Conservation (phyloP, 2,113 vertebrate species). For the Archilochus colubris region DNA sequence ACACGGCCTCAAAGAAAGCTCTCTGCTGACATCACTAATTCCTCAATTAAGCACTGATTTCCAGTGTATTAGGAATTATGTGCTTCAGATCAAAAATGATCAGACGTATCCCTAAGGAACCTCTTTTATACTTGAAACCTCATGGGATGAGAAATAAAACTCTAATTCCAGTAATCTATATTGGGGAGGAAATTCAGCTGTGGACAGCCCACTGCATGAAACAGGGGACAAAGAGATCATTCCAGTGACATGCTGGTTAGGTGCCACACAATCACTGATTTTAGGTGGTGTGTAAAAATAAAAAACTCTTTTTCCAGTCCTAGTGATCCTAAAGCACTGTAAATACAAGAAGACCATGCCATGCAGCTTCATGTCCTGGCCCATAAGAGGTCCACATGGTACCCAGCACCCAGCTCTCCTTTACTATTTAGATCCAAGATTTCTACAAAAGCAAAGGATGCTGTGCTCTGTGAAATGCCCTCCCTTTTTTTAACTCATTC, state of each 20-base stretch:
- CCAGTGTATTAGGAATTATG: neutral
- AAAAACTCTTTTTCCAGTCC: neutral
- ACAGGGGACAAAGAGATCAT: neutral
- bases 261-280: neutral
- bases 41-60: neutral
- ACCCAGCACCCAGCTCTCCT: neutral
- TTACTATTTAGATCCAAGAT: neutral
- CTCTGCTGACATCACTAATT: neutral
- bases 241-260: accelerated
- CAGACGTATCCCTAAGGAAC: neutral
- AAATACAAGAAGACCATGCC: too few relatives aligned
- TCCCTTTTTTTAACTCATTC: neutral
- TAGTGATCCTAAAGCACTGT: neutral
- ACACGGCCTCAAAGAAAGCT: neutral
- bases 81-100: neutral
- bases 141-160: neutral
- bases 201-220: accelerated
- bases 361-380: neutral
- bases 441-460: neutral
- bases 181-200: neutral
- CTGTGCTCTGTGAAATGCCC: neutral
- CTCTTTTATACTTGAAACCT: neutral
- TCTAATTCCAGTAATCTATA: neutral
- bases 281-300: accelerated
- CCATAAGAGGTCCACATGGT: neutral